Base-by-base conservation (phyloP, 2,888 invertebrate genomes). In the Gari tellinella region DNA sequence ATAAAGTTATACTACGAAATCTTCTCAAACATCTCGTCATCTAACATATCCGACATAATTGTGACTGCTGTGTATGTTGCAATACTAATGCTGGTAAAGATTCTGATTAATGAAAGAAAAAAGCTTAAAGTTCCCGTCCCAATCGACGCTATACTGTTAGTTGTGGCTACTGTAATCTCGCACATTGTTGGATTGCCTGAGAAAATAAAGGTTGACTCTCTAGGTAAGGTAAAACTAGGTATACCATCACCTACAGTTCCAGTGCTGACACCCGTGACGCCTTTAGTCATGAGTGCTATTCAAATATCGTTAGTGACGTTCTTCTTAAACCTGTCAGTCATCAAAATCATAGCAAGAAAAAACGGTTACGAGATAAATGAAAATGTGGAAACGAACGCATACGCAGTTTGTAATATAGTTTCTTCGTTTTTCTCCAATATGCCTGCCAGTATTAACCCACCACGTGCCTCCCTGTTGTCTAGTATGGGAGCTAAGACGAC, bases 21-120 rank as follows among this genome's bases (percentile, higher is more conserved):
- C 48, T 91, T 94, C 74, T 90, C 92, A 67, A 92, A 94, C 80
- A 91, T 95, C 72, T 82, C 92, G 2, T 84, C 93, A 21, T 92
- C 94, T 10, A 96, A 97, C 90, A 89, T 93, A 80, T 94, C 94
- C 0, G 95, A 96, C 0, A 90, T 95, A 31, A 90, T 94, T 26
- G 94, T 96, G 52, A 95, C 96, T 0, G 79, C 93, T 19, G 92
- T 95, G 46, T 94, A 95, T 2, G 94, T 96, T 56, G 81, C 94
- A 19, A 86, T 94, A 57, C 93, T 96, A 38, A 92, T 95, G 0
- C 81, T 95, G 31, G 90, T 90, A 23, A 88, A 88, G 64, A 92
- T 92, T 61, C 64, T 73, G 15, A 72, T 89, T 17, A 89, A 89
- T 66, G 83, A 86, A 66, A 62, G 81, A 21, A 85, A 80, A 49